Conservation (phyloP, 1,140 invertebrate genomes). For the Gerris buenoi region DNA sequence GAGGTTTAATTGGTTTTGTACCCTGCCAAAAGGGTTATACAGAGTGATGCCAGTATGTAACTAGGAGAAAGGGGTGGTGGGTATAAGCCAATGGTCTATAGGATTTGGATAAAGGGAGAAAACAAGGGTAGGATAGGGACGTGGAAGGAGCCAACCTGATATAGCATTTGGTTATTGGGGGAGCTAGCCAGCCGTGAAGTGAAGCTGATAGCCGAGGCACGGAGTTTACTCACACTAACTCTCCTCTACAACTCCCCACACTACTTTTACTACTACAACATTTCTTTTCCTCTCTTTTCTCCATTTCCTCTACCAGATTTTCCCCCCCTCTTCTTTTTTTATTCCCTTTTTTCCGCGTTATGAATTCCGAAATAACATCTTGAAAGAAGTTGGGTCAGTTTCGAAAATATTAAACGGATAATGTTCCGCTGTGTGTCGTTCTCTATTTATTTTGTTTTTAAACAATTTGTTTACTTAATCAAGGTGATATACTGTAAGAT, state of each 20-base stretch:
- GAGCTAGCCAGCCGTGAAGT: background rate
- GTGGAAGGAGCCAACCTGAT: background rate
- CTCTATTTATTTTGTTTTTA: too few species aligned
- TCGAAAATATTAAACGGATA: too few species aligned
- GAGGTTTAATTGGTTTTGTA: background rate
- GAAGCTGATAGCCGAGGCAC: background rate
- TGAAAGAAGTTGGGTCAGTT: too few species aligned
- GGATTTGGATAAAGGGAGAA: background rate
- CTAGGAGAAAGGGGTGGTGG: background rate
- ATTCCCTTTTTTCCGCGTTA: background rate
- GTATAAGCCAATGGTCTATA: background rate
- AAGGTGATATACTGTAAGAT: too few species aligned
- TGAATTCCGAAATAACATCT: background rate
- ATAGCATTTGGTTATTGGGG: background rate
- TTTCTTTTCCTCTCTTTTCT: background rate
- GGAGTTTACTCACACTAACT: too few species aligned
- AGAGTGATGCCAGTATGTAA: background rate
- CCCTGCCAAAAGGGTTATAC: too few species aligned
- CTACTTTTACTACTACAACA: background rate
- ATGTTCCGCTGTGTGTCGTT: too few species aligned
- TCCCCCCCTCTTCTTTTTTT: background rate
- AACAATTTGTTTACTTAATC: too few species aligned
- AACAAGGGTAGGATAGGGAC: background rate
- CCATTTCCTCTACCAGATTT: background rate
- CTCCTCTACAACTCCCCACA: background rate